Conservation (phyloP, 2,888 invertebrate species). For the Trypoxylon attenuatum region DNA sequence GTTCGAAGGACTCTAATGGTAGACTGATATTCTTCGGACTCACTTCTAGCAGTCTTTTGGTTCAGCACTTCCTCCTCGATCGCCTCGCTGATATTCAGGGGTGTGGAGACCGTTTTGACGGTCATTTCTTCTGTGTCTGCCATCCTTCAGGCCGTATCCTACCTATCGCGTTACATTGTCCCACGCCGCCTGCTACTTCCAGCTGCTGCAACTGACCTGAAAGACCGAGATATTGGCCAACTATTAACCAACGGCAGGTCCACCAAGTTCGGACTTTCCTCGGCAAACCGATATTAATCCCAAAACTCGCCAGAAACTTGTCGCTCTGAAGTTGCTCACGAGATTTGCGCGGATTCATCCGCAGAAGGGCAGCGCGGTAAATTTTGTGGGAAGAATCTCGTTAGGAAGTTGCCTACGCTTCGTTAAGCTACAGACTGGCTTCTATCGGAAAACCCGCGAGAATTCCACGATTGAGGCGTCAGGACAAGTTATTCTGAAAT, state of each 20-base stretch:
- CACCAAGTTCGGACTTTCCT: neutral
- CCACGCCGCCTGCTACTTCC: too few relatives aligned
- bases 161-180: neutral
- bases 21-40: conserved; percentile 45
- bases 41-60: conserved; percentile 68
- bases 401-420: too few relatives aligned
- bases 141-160: conserved; percentile 45
- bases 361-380: too few relatives aligned
- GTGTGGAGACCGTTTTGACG: conserved; percentile 58
- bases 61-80: conserved; percentile 64
- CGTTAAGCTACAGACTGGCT: too few relatives aligned
- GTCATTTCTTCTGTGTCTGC: conserved; percentile 59
- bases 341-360: too few relatives aligned
- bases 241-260: neutral
- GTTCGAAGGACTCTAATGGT: neutral
- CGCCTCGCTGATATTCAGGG: conserved; percentile 61
- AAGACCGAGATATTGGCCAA: conserved; percentile 7
- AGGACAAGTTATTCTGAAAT: too few relatives aligned
- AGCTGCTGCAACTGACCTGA: conserved; percentile 5
- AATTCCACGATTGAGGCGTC: too few relatives aligned
- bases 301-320: neutral
- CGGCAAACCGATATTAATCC: neutral
- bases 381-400: too few relatives aligned
- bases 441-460: too few relatives aligned
- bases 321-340: too few relatives aligned